Conservation (phyloP, 2,113 vertebrate species). For the Abramis brama region DNA sequence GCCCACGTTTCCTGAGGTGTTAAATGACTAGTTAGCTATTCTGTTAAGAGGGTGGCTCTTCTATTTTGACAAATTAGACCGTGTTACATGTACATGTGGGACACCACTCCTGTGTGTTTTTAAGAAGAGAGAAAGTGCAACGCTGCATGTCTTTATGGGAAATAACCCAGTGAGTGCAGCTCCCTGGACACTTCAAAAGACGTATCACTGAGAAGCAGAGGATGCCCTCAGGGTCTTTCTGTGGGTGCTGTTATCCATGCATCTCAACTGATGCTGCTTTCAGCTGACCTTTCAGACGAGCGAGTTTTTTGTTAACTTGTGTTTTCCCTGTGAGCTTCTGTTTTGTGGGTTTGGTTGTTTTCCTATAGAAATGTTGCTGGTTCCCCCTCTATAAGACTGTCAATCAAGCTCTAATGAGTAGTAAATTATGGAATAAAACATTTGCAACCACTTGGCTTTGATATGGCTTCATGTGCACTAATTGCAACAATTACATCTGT, state of each 20-base stretch:
- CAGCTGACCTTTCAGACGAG: conserved; percentile 71
- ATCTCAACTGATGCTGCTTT: conserved; percentile 69
- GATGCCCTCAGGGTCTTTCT: conserved; percentile 72
- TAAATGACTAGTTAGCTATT: not conserved
- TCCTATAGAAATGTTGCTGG: conserved; percentile 34
- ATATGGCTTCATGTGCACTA: conserved; percentile 75
- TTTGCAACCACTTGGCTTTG: conserved; percentile 72
- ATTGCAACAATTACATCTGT: conserved; percentile 81
- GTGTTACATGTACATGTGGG: conserved; percentile 28
- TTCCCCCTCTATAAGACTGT: conserved; percentile 56
- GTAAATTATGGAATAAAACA: conserved; percentile 76
- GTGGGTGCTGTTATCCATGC: conserved; percentile 71
- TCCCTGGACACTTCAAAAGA: conserved; percentile 71
- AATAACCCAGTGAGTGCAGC: conserved; percentile 66
- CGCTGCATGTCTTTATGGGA: conserved; percentile 70
- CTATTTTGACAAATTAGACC: not conserved
- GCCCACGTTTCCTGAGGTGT: not conserved
- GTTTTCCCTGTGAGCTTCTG: not conserved
- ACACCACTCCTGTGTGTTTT: conserved; percentile 51
- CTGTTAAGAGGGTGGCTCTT: not conserved
- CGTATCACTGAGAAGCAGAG: conserved; percentile 75
- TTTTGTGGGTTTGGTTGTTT: conserved; percentile 10
- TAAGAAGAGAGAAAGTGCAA: conserved; percentile 58
- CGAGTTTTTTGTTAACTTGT: conserved; percentile 23
- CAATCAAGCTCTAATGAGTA: conserved; percentile 72